Evolutionary conservation across 2,113 vertebrate genomes (phyloP), one percentile per base, ranked within the genome.

Genomic region (Amblyornis subalaris): DNA sequence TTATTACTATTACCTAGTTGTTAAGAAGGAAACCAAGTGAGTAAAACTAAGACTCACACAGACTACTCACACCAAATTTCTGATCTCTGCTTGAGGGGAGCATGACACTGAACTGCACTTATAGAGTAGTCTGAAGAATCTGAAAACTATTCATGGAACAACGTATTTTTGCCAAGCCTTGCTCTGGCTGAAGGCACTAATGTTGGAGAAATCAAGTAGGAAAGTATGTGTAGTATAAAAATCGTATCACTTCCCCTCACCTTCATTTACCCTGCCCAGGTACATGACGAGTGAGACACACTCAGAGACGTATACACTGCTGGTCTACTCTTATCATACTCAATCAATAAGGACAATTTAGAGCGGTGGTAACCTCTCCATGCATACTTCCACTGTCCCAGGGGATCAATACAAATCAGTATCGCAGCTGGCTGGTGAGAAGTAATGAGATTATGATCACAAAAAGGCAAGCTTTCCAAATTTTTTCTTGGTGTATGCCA

Each of bases 261-360:
- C 71, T 86, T 66, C 64, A 54, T 66, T 60, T 36, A 35, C 48
- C 62, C 66, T 48, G 74, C 58, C 5, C 74, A 88, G 64, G 76
- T 58, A 90, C 72, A 75, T 18, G 89, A 69, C 12, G 18, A 90
- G 89, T 51, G 69, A 72, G 92, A 90, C 42, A 35, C 28, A 57
- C n/a, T 36, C 44, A 24, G 80, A 88, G 85, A 85, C 42, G 87
- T 36, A 73, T 79, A 92, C 60, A 25, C 67, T 88, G 87, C 65
- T 84, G 64, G 51, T 53, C 89, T 44, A 26, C 87, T 85, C 91
- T 47, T 90, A 77, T 48, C 78, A 72, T 33, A 86, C 82, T 94
- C 81, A 95, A 96, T 95, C 96, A 96, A 91, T 83, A 91, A 70
- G 92, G 95, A 95, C 95, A 96, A 95, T 96, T 92, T 75, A 70